Percentiles rank a stretch among this genome's conserved stretches.
These are phyloP conservation scores for Prosapia bicincta DNA, from an alignment of 2,888 invertebrate genomes.

Conservation along the genomic window DNA sequence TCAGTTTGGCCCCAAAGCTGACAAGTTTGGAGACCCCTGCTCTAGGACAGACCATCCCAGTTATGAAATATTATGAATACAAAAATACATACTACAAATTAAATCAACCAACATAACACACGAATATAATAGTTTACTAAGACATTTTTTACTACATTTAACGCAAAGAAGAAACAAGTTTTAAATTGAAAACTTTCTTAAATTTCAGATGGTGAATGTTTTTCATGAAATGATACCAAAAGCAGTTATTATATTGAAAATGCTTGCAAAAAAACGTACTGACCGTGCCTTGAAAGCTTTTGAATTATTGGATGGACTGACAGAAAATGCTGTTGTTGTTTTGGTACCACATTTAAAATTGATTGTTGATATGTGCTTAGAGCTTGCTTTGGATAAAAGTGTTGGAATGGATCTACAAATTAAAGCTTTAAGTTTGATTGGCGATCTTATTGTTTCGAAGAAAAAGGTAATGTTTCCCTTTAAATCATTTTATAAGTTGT, in stretches of 20 bases:
- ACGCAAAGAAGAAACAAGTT: too few species aligned
- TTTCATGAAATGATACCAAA: constrained; percentile 61
- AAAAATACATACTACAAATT: too few species aligned
- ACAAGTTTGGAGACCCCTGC: too few species aligned
- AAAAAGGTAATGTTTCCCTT: constrained; percentile 60
- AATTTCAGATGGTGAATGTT: constrained; percentile 52
- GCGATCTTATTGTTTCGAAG: constrained; percentile 62
- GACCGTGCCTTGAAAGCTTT: constrained; percentile 59
- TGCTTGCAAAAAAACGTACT: constrained; percentile 54
- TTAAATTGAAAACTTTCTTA: too few species aligned
- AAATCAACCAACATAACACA: too few species aligned
- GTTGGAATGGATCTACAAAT: constrained; percentile 58
- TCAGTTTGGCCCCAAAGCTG: too few species aligned
- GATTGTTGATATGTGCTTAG: constrained; percentile 63
- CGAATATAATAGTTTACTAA: too few species aligned
- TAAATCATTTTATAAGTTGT: too few species aligned
- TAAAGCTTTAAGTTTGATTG: constrained; percentile 64
- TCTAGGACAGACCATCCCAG: too few species aligned
- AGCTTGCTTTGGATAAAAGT: constrained; percentile 48
- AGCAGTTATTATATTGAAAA: constrained; percentile 58
- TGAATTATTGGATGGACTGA: constrained; percentile 61
- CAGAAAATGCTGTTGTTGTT: constrained; percentile 54
- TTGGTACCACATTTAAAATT: constrained; percentile 61
- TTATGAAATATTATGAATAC: too few species aligned
- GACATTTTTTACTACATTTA: too few species aligned